Evolutionary conservation across 2,113 vertebrate genomes (phyloP).

Genomic region (rat (Rattus norvegicus)): GRCr8 NC_086029.1:47982501-47983000

Average conservation of each 20-base stretch:
- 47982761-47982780: neutral
- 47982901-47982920: neutral
- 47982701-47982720: neutral
- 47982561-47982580: neutral
- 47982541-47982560: neutral
- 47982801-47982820: neutral
- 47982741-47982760: neutral
- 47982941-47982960: accelerated
- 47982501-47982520: no score
- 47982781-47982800: neutral
- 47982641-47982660: no score
- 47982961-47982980: accelerated
- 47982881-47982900: no score
- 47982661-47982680: neutral
- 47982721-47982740: neutral
- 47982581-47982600: no score
- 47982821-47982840: neutral
- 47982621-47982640: neutral
- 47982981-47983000: neutral
- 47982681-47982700: neutral
- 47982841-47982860: no score
- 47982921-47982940: neutral
- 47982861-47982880: neutral
- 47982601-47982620: no score
- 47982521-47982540: neutral